Percentiles rank a stretch among this genome's conserved stretches.
phyloP scores from a whole-genome alignment of 2,797 vertebrate species.

The Salarias fasciatus region DNA sequence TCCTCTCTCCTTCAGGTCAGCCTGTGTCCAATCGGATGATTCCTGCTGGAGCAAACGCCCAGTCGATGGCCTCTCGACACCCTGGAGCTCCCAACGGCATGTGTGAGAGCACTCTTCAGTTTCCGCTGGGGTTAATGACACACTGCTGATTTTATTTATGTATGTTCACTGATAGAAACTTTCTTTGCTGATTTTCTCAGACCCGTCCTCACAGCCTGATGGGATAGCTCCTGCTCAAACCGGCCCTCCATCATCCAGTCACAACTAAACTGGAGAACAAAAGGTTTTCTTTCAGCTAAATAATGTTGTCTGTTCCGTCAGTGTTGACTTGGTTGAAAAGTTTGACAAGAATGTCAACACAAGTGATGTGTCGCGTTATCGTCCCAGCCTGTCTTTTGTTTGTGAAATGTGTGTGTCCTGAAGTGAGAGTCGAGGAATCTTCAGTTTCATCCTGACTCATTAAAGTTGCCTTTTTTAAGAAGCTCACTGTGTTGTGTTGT shows the following conservation, averaged over 20 bases:
- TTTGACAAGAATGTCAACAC: conserved; percentile 38
- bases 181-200: conserved; percentile 64
- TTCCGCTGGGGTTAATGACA: neutral
- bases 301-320: conserved; percentile 24
- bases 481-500: no score
- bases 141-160: neutral
- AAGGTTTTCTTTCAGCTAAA: no score
- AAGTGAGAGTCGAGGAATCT: conserved; percentile 63
- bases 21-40: conserved; percentile 84
- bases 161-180: neutral
- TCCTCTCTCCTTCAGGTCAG: conserved; percentile 69
- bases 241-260: conserved; percentile 78
- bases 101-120: conserved; percentile 83
- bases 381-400: conserved; percentile 36
- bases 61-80: conserved; percentile 81
- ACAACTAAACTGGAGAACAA: conserved; percentile 64
- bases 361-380: conserved; percentile 40
- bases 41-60: conserved; percentile 67
- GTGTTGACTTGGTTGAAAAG: conserved; percentile 36
- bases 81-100: conserved; percentile 89
- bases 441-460: conserved; percentile 58
- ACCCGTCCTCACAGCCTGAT: conserved; percentile 86
- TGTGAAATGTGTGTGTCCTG: conserved; percentile 67
- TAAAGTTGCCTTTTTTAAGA: conserved; percentile 73
- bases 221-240: conserved; percentile 83